These are phyloP conservation scores for Sebastes reedi DNA, from an alignment of 2,797 vertebrate species.

Conservation along the genomic window DNA sequence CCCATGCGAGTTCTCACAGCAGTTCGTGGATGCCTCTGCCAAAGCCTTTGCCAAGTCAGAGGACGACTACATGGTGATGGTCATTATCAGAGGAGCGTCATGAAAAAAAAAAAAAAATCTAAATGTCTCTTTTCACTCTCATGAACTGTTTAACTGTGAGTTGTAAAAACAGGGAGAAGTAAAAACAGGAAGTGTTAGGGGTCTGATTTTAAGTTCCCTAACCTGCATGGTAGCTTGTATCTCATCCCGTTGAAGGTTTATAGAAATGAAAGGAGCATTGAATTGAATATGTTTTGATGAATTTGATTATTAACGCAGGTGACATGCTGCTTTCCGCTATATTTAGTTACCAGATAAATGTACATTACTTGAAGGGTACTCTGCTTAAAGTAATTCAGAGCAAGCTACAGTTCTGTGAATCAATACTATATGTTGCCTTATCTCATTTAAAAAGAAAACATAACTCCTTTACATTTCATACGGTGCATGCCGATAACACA, in stretches of 20 bases:
- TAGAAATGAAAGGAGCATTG: constrained; percentile 19
- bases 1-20: constrained; percentile 97
- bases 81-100: constrained; percentile 96
- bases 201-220: constrained; percentile 26
- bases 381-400: constrained; percentile 32
- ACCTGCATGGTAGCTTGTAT: constrained; percentile 32
- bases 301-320: constrained; percentile 24
- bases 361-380: constrained; percentile 43
- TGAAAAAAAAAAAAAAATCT: constrained; percentile 73
- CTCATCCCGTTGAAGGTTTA: constrained; percentile 30
- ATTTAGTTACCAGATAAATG: constrained; percentile 28
- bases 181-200: constrained; percentile 24
- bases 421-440: constrained; percentile 53
- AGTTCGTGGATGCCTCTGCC: constrained; percentile 97
- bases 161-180: constrained; percentile 37
- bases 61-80: constrained; percentile 98
- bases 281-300: constrained; percentile 36
- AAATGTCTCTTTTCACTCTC: constrained; percentile 38
- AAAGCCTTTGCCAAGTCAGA: constrained; percentile 97
- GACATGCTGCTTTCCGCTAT: constrained; percentile 10
- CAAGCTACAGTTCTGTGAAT: constrained; percentile 34
- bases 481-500: constrained; percentile 5
- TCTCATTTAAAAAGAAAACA: constrained; percentile 18
- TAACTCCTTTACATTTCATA: constrained; percentile 4
- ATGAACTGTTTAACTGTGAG: constrained; percentile 48